Base-by-base conservation (phyloP, 2,113 vertebrate species). In the Meleagris gallopavo region DNA sequence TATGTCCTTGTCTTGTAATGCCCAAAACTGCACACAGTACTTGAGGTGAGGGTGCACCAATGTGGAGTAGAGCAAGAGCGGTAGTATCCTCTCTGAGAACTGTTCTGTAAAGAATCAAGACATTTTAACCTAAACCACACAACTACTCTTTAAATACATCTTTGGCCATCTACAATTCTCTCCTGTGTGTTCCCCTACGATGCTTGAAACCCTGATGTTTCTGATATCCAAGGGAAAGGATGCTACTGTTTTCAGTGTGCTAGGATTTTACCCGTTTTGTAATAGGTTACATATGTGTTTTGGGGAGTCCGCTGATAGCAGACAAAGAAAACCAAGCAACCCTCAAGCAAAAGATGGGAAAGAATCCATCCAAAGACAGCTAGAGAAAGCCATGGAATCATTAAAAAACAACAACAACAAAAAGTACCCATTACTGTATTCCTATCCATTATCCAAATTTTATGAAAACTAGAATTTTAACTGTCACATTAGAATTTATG, bases 261-360 rank as follows among this genome's bases (percentile, higher is more conserved):
- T 77, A 62, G 8, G 30, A 36, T 15, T 74, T 80, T 40, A 48
- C 41, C 14, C 18, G 30, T 76, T 87, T 69, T 48, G 10, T 22
- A 22, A 48, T 22, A 48, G 46, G 46, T 45, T 52, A 27, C 25
- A 52, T 15, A 8, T 27, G 25, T 27, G 50, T 25, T 27, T 52
- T 52, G 50, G 25, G 50, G 40, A 71, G 83, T 87, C 58, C 29
- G 66, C 48, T 32, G 7, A 83, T 41, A 10, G 1, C 25, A 45
- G 65, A 77, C 85, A 87, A 94, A 91, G n/a, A 85, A 93, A 91
- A 54, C 13, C 41, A 90, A 78, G 24, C 65, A 40, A 79, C 19
- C 10, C 64, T 83, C 86, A 77, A 64, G 74, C 18, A 80, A 90
- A 12, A 4, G 17, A 83, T 38, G 32, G 40, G 76, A 95, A 88